Evolutionary conservation across 2,113 vertebrate species (phyloP).

Genomic region (Chelonoidis abingdonii): DNA sequence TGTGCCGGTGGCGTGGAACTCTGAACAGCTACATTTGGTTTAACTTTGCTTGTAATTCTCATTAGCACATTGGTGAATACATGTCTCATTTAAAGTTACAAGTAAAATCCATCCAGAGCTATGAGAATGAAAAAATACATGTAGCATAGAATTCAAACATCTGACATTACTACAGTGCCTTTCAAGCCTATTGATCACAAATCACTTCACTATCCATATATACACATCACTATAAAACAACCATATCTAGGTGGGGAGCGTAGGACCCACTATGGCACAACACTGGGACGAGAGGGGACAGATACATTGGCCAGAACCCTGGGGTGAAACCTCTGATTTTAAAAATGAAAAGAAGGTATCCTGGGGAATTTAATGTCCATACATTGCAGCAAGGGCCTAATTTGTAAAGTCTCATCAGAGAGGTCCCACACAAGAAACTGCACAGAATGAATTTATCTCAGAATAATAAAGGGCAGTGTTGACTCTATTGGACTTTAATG

Average conservation of each 20-base stretch:
- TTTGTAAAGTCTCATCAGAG: background rate
- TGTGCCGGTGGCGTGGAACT: background rate
- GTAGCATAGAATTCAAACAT: background rate
- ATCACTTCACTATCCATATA: background rate
- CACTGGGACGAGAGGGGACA: background rate
- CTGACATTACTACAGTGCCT: background rate
- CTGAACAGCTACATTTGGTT: background rate
- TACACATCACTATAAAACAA: background rate
- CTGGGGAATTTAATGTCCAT: background rate
- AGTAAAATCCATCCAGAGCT: background rate
- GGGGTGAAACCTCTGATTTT: background rate
- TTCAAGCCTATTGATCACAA: background rate
- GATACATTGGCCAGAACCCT: background rate
- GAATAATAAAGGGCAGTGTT: background rate
- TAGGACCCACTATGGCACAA: background rate
- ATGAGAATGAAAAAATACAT: background rate
- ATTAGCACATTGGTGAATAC: background rate
- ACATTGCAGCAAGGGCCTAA: background rate
- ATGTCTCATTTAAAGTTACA: background rate
- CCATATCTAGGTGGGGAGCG: fast-evolving
- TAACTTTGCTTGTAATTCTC: background rate
- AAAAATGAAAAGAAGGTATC: background rate
- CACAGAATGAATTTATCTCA: background rate
- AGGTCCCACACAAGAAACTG: background rate
- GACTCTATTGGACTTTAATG: background rate